phyloP scores from a whole-genome alignment of 2,888 invertebrate genomes.

The Eristalinus aeneus region DNA sequence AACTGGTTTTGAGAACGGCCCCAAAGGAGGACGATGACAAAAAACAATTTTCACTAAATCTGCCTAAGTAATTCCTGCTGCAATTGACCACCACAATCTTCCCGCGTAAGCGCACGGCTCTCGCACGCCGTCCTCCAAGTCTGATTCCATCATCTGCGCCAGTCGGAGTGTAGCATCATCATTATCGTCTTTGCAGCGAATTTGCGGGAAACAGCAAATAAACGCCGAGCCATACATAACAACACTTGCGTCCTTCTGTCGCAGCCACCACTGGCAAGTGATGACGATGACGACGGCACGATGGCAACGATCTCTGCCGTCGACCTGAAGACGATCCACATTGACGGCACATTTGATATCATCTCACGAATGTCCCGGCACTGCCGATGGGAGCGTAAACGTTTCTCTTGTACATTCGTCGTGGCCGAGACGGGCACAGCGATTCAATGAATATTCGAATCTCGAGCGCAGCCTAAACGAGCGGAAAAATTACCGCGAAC shows the following conservation, averaged over 20 bases:
- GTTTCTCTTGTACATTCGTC: conserved; percentile 13
- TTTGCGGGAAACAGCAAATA: conserved; percentile 57
- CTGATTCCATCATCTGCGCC: conserved; percentile 34
- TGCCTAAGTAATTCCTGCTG: conserved; percentile 66
- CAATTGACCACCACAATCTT: conserved; percentile 40
- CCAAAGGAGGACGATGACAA: conserved; percentile 32
- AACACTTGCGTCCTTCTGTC: conserved; percentile 47
- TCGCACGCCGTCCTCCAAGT: conserved; percentile 16
- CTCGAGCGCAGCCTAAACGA: conserved; percentile 69
- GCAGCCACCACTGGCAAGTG: conserved; percentile 34
- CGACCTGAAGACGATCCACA: conserved; percentile 34
- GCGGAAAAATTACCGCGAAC: conserved; percentile 77
- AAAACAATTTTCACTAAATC: conserved; percentile 64
- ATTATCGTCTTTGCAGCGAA: conserved; percentile 53
- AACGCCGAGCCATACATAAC: conserved; percentile 35
- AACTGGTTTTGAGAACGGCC: conserved; percentile 42
- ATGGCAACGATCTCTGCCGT: conserved; percentile 2
- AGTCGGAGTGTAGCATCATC: conserved; percentile 60
- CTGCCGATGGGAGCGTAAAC: conserved; percentile 42
- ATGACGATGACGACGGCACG: not conserved
- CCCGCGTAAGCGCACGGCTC: conserved; percentile 34
- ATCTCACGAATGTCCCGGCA: not conserved
- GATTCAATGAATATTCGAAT: conserved; percentile 61
- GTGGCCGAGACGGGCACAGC: conserved; percentile 39
- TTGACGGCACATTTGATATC: conserved; percentile 52